These are phyloP conservation scores for Hexactinellida sp. DNA, from an alignment of 37 sponge, comb jelly and placozoan genomes.

Conservation along the genomic window DNA sequence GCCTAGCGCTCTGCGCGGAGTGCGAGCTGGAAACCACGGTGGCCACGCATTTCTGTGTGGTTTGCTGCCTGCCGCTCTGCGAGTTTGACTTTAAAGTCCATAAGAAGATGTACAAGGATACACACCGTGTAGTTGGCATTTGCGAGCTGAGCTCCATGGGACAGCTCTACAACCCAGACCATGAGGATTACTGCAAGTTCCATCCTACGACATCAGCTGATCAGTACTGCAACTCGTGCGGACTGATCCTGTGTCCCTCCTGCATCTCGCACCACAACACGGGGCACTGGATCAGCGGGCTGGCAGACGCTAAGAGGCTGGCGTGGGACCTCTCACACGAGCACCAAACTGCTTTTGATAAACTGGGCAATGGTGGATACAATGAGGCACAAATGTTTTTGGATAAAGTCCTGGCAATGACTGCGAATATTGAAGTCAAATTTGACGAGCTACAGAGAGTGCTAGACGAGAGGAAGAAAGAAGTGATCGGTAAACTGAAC, in stretches of 20 bases:
- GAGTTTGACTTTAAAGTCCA: not conserved
- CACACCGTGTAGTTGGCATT: not conserved
- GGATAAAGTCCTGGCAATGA: not conserved
- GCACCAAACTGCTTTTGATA: not conserved
- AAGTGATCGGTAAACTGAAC: not conserved
- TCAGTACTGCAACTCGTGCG: not conserved
- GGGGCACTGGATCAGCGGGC: not conserved
- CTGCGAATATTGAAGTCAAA: not conserved
- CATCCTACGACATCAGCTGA: not conserved
- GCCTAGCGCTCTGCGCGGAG: not conserved
- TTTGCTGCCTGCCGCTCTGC: not conserved
- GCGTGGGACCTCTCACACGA: not conserved
- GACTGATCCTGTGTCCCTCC: not conserved
- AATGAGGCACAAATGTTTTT: not conserved
- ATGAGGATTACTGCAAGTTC: not conserved
- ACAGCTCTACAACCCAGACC: not conserved
- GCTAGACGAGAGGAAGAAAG: constrained; percentile 1
- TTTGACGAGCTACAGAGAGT: not conserved
- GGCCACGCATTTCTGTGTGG: not conserved
- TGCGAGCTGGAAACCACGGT: not conserved
- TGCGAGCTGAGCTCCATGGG: not conserved
- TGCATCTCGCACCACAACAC: not conserved
- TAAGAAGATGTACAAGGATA: not conserved
- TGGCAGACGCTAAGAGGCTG: not conserved
- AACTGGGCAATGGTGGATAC: not conserved